Conservation (phyloP, 2,888 invertebrate species). For the Lacanobia wlatinum region DNA sequence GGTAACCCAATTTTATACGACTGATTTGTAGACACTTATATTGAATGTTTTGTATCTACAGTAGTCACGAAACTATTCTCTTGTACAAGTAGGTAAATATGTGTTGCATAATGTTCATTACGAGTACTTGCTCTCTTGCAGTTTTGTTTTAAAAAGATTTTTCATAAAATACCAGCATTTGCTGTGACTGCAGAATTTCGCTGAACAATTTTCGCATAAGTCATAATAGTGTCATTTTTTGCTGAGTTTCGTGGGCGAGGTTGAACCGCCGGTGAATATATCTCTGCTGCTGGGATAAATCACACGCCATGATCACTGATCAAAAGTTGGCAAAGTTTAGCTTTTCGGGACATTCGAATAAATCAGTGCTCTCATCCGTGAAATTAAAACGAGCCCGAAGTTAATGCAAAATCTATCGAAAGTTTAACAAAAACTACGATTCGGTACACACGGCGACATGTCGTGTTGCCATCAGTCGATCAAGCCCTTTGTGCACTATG, state of each 20-base stretch:
- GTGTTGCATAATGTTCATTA: slow-evolving; percentile 17
- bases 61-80: neutral
- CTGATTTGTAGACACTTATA: slow-evolving; percentile 16
- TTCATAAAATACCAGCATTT: slow-evolving; percentile 65
- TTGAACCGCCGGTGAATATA: slow-evolving; percentile 70
- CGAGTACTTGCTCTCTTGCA: neutral
- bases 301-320: slow-evolving; percentile 80
- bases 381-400: slow-evolving; percentile 81
- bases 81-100: neutral
- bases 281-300: slow-evolving; percentile 78
- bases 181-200: slow-evolving; percentile 66
- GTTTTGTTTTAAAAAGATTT: slow-evolving; percentile 55
- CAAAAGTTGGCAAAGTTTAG: slow-evolving; percentile 82
- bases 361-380: slow-evolving; percentile 79
- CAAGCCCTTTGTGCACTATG: slow-evolving; percentile 36
- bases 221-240: slow-evolving; percentile 76
- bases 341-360: slow-evolving; percentile 81
- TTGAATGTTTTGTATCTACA: slow-evolving; percentile 16
- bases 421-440: slow-evolving; percentile 64
- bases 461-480: slow-evolving; percentile 48
- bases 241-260: slow-evolving; percentile 63
- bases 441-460: slow-evolving; percentile 36
- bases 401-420: slow-evolving; percentile 75
- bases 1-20: slow-evolving; percentile 45
- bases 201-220: slow-evolving; percentile 74